phyloP scores from a whole-genome alignment of 2,797 vertebrate genomes.

The Nasua narica region DNA sequence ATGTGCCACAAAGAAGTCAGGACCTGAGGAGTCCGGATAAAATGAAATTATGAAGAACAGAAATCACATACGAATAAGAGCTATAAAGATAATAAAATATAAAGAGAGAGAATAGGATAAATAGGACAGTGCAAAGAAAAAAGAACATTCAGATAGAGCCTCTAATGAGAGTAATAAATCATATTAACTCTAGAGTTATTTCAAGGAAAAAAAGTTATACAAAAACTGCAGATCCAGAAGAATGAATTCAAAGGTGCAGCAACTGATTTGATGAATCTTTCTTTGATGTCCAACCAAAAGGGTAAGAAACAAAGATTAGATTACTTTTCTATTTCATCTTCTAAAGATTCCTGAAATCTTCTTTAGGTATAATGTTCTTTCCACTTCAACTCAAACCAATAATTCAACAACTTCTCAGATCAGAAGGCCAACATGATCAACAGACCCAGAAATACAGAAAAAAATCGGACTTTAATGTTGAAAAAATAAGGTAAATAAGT shows the following conservation, averaged over 20 bases:
- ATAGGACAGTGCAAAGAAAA: not conserved
- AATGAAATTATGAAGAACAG: not conserved
- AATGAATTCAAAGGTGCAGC: slow-evolving; percentile 22
- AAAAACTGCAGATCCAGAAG: not conserved
- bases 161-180: not conserved
- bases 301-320: not conserved
- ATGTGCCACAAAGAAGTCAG: not conserved
- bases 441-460: not conserved
- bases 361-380: not conserved
- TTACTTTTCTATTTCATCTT: not conserved
- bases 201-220: not conserved
- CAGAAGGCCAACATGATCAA: not conserved
- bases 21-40: not conserved
- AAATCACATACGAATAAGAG: not conserved
- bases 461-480: not conserved
- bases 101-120: not conserved
- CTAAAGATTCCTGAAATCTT: not conserved
- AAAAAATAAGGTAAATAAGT: not conserved
- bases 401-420: not conserved
- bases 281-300: not conserved
- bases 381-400: not conserved
- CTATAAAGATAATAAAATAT: not conserved
- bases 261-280: not conserved
- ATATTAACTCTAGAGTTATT: not conserved
- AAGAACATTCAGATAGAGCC: not conserved